Evolutionary conservation across 1,140 invertebrate species (phyloP).

Genomic region (Pseudomyrmex concolor): DNA sequence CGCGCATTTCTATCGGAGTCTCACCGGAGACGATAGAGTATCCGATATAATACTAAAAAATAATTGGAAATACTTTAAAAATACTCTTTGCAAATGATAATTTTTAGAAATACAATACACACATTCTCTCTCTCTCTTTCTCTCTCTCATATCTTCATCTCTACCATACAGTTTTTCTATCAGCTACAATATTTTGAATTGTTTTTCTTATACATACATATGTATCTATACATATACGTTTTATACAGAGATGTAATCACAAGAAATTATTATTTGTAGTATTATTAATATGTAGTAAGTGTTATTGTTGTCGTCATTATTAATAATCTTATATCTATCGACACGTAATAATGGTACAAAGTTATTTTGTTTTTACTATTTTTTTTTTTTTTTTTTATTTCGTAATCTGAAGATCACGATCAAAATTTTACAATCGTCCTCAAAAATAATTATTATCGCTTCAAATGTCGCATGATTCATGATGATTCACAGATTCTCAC

Average conservation of each 20-base stretch:
- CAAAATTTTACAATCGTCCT: not conserved
- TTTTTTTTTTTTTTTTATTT: not conserved
- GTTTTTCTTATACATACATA: constrained; percentile 43
- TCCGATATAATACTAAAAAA: constrained; percentile 83
- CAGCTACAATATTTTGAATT: constrained; percentile 69
- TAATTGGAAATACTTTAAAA: constrained; percentile 84
- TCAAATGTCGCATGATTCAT: not conserved
- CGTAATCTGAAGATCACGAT: constrained; percentile 27
- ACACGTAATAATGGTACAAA: constrained; percentile 78
- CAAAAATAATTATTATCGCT: constrained; percentile 8
- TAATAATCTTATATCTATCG: constrained; percentile 68
- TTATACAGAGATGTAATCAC: constrained; percentile 79
- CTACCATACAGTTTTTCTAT: constrained; percentile 67
- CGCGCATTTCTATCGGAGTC: constrained; percentile 51
- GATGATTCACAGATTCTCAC: not conserved
- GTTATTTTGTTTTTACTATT: constrained; percentile 54
- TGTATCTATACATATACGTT: constrained; percentile 33
- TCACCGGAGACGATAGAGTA: constrained; percentile 54
- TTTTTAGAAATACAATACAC: constrained; percentile 66
- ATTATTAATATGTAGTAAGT: constrained; percentile 62
- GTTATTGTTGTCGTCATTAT: constrained; percentile 68
- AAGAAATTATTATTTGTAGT: constrained; percentile 74
- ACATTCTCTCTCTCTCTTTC: not conserved
- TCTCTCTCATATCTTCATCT: constrained; percentile 41
- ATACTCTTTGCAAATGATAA: constrained; percentile 83